Conservation (phyloP, 2,797 vertebrate species). For the Gorsachius magnificus region DNA sequence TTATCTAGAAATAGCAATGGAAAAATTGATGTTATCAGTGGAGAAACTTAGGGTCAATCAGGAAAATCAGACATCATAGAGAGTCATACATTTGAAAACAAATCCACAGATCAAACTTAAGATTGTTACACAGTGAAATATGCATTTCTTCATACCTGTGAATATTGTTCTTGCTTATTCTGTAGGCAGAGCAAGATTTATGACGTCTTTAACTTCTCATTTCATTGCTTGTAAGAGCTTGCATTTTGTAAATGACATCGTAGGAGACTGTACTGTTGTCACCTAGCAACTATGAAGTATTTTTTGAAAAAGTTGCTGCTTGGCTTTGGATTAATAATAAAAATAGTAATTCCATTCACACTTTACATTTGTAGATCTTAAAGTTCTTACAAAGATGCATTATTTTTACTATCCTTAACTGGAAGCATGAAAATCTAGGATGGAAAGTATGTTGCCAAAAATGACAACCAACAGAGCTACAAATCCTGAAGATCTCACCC, state of each 20-base stretch:
- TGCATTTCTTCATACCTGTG: neutral
- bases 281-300: conserved; percentile 26
- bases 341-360: neutral
- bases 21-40: neutral
- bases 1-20: neutral
- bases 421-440: neutral
- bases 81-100: neutral
- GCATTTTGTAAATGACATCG: neutral
- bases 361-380: neutral
- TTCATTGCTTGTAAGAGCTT: conserved; percentile 2
- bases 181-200: neutral
- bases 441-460: neutral
- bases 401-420: neutral
- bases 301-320: neutral
- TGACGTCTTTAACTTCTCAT: conserved; percentile 1
- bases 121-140: neutral
- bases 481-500: neutral
- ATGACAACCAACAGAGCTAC: neutral
- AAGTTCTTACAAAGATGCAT: neutral
- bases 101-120: neutral
- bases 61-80: neutral
- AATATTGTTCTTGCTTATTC: neutral
- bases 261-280: neutral
- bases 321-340: conserved; percentile 2
- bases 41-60: neutral